These are phyloP conservation scores for Zelleria hepariella DNA, from an alignment of 2,888 invertebrate genomes.

Conservation along the genomic window DNA sequence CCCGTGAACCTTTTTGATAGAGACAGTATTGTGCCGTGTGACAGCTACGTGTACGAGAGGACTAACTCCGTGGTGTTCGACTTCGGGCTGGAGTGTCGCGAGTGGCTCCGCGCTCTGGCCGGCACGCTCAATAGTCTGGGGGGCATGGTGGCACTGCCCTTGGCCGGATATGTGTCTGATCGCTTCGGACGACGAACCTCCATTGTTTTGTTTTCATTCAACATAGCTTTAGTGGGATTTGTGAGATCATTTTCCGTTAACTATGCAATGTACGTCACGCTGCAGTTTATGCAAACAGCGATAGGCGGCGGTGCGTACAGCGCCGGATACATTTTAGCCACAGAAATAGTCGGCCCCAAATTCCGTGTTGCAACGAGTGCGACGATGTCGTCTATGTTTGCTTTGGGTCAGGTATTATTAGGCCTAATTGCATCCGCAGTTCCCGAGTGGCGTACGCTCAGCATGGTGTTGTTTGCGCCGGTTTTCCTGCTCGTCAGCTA, in stretches of 20 bases:
- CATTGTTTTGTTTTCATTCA: slow-evolving; percentile 52
- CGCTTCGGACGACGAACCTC: slow-evolving; percentile 55
- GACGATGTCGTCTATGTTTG: slow-evolving; percentile 78
- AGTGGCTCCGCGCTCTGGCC: slow-evolving; percentile 80
- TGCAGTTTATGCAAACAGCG: slow-evolving; percentile 55
- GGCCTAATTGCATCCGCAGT: slow-evolving; percentile 77
- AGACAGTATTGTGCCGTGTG: slow-evolving; percentile 35
- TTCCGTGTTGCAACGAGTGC: slow-evolving; percentile 80
- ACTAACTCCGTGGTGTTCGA: slow-evolving; percentile 56
- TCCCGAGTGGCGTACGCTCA: slow-evolving; percentile 78
- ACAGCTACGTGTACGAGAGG: slow-evolving; percentile 44
- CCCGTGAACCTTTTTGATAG: slow-evolving; percentile 41
- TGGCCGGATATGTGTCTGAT: slow-evolving; percentile 80
- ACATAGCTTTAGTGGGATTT: slow-evolving; percentile 45
- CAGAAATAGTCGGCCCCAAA: slow-evolving; percentile 83
- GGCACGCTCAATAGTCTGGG: slow-evolving; percentile 83
- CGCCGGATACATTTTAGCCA: slow-evolving; percentile 69
- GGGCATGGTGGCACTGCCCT: slow-evolving; percentile 76
- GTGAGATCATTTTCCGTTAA: slow-evolving; percentile 56
- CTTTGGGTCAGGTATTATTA: slow-evolving; percentile 78
- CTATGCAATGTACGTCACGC: slow-evolving; percentile 49
- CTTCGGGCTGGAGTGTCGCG: slow-evolving; percentile 58
- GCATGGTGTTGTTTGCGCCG: slow-evolving; percentile 77
- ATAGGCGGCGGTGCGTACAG: slow-evolving; percentile 56
- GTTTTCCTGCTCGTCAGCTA: slow-evolving; percentile 76